phyloP scores from a whole-genome alignment of 2,888 invertebrate species.

The Trachelus tabidus region DNA sequence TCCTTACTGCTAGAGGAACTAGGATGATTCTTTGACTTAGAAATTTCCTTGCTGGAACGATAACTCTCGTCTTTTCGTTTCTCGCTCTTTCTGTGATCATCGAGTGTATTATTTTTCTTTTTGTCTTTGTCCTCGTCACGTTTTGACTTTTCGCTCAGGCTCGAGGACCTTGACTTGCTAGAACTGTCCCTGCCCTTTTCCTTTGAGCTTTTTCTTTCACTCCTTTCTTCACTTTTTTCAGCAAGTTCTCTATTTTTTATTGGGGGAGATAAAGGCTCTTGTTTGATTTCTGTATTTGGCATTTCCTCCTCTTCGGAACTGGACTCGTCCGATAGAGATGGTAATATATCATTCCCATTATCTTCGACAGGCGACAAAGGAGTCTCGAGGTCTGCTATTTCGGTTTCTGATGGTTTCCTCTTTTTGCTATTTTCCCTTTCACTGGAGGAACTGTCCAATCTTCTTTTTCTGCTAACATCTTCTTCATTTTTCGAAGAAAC shows the following conservation, averaged over 20 bases:
- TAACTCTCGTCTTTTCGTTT: conserved; percentile 37
- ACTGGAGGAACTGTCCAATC: conserved; percentile 30
- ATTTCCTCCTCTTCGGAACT: conserved; percentile 26
- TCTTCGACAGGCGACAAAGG: conserved; percentile 5
- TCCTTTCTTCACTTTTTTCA: conserved; percentile 22
- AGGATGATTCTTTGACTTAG: conserved; percentile 43
- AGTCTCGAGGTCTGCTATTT: conserved; percentile 11
- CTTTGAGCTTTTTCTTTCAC: conserved; percentile 22
- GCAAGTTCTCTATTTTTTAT: conserved; percentile 12
- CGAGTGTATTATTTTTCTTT: conserved; percentile 35
- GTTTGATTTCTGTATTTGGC: conserved; percentile 17
- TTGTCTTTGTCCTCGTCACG: conserved; percentile 33
- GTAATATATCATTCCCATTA: conserved; percentile 18
- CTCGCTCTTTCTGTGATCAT: conserved; percentile 44
- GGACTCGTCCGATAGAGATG: conserved; percentile 24
- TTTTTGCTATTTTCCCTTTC: conserved; percentile 37
- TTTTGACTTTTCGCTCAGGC: neutral
- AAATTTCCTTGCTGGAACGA: conserved; percentile 44
- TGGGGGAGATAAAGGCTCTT: conserved; percentile 17
- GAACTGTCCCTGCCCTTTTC: conserved; percentile 26
- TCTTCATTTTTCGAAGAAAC: conserved; percentile 25
- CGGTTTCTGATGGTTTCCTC: conserved; percentile 34
- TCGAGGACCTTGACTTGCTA: conserved; percentile 25
- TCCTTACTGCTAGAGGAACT: conserved; percentile 54
- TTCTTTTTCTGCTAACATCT: conserved; percentile 40